Evolutionary conservation across 2,113 vertebrate genomes (phyloP).

Genomic region (pig (Sus scrofa)): T2T-Sscrofa CM000812.6:272854501-272855000

Average conservation of each 20-base stretch:
- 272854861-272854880: neutral
- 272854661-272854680: slow-evolving; percentile 57
- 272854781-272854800: slow-evolving; percentile 54
- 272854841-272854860: neutral
- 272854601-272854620: slow-evolving; percentile 78
- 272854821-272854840: neutral
- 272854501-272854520: slow-evolving; percentile 76
- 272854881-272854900: neutral
- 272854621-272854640: slow-evolving; percentile 81
- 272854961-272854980: neutral
- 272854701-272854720: neutral
- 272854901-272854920: rapidly evolving
- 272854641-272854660: slow-evolving; percentile 77
- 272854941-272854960: neutral
- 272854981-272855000: neutral
- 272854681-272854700: neutral
- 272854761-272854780: neutral
- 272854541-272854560: slow-evolving; percentile 89
- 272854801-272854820: slow-evolving; percentile 55
- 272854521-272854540: slow-evolving; percentile 57
- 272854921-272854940: neutral
- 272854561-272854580: slow-evolving; percentile 80
- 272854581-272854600: slow-evolving; percentile 89
- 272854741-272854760: neutral
- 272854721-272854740: slow-evolving; percentile 63